Base-by-base conservation (phyloP, 2,797 vertebrate species). In the Odontamblyopus lacepedii region DNA sequence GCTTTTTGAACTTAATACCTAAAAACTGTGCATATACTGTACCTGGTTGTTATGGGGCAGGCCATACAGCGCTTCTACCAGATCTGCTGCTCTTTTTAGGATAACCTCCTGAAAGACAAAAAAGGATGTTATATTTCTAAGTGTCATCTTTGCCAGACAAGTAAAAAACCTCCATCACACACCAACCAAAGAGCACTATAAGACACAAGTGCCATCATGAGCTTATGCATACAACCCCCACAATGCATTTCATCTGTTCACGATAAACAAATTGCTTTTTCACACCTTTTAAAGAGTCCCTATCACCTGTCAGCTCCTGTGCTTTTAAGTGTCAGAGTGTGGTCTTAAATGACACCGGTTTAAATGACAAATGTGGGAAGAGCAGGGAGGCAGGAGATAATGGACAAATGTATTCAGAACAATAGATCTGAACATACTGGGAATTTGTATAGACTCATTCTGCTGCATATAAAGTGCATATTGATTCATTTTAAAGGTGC, bases 31-130 rank as follows among this genome's bases (percentile, higher is more conserved):
- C 48, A 27, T 30, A 18, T 15, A 51, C 62, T 35, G 66, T 76
- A 91, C 97, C 95, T 98, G 97, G 92, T 98, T 98, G 87, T 97
- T 97, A 87, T 98, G 97, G 62, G 97, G 97, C 95, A 99, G 96
- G 68, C 97, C 97, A 44, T 99, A 99, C 74, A 99, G 94, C 6
- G 97, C 97, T 91, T 99, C 98, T 29, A 99, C 97, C 83, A 99
- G 93, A 88, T 99, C 98, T 0, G 98, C 98, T 19, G 98, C 98
- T 87, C 98, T 93, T 91, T 99, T 99, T 78, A 99, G 93, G 90
- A 99, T 99, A 64, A 99, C 97, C 90, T 99, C 98, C 98, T 99
- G 63, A 73, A 44, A 77, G 59, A 78, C 5, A 53, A 38, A 62
- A 72, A 73, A 71, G 0, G 26, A 12, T 5, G 32, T 26, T 26